A percentile compares a stretch with the other conserved stretches of the same genome.
phyloP scores from a whole-genome alignment of 2,888 invertebrate species.

The Fragum whitleyi region DNA sequence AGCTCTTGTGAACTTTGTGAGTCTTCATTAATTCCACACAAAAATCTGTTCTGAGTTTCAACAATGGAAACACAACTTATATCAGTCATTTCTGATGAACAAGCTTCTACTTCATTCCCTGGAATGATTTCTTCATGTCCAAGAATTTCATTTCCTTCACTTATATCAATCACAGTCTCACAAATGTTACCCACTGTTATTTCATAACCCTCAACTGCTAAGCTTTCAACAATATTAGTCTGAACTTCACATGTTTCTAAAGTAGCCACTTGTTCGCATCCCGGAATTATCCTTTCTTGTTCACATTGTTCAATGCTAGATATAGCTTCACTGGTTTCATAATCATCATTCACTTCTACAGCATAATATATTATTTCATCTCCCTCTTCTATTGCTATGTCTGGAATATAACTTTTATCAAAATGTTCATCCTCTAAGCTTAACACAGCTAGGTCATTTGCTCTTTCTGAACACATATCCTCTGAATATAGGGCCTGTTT shows the following conservation, averaged over 20 bases:
- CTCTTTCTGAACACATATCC: too few relatives aligned
- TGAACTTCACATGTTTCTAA: neutral
- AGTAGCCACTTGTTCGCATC: constrained; percentile 11
- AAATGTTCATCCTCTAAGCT: neutral
- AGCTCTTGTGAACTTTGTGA: constrained; percentile 46
- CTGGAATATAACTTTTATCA: neutral
- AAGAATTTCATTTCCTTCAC: neutral
- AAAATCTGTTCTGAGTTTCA: constrained; percentile 28
- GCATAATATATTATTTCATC: constrained; percentile 41
- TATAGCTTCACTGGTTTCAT: constrained; percentile 51
- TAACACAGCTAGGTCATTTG: too few relatives aligned
- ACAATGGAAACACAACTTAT: neutral
- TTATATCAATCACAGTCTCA: constrained; percentile 1
- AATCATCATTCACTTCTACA: constrained; percentile 37
- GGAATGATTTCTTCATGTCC: constrained; percentile 12
- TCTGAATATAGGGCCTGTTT: too few relatives aligned
- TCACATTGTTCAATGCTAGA: constrained; percentile 38
- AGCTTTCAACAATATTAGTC: constrained; percentile 5
- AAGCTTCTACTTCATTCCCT: constrained; percentile 9
- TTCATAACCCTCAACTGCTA: neutral
- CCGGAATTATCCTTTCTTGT: constrained; percentile 15
- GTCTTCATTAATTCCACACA: constrained; percentile 53
- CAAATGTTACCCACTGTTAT: neutral
- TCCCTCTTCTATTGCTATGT: neutral
- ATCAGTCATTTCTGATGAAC: constrained; percentile 11